phyloP scores from a whole-genome alignment of 2,113 vertebrate genomes.

The Prunella himalayana region DNA sequence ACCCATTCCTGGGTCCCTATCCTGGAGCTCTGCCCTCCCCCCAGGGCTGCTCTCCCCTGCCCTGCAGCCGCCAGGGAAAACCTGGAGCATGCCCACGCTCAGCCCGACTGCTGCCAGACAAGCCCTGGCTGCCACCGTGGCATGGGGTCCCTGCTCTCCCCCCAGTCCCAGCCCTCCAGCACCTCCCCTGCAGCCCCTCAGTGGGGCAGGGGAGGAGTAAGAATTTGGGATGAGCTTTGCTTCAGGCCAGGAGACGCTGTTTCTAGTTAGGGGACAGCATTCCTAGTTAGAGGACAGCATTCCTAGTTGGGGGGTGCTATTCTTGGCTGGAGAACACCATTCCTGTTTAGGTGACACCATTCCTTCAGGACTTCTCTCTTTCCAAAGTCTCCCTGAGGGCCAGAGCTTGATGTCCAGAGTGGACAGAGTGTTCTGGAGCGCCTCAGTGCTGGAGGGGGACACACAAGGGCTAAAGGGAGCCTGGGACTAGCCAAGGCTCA shows the following conservation, averaged over 20 bases:
- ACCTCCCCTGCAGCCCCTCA: background rate
- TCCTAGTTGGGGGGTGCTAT: background rate
- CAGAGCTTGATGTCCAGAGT: background rate
- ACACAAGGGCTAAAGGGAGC: background rate
- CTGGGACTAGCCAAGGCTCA: background rate
- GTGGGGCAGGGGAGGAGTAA: background rate
- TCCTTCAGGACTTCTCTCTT: background rate
- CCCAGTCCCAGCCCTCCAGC: background rate
- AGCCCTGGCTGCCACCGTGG: background rate
- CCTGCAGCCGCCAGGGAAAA: rapidly evolving
- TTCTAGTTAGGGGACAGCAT: background rate
- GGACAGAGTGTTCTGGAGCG: background rate
- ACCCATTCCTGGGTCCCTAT: background rate
- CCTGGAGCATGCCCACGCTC: rapidly evolving
- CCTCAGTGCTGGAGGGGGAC: background rate
- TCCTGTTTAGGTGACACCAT: background rate
- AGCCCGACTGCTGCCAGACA: rapidly evolving
- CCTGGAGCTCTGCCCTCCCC: background rate
- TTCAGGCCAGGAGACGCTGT: background rate
- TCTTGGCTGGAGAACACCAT: background rate
- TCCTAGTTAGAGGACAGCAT: background rate
- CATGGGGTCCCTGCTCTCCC: rapidly evolving
- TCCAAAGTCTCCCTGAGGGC: background rate
- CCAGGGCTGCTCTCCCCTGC: background rate
- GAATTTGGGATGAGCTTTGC: background rate